A percentile compares a stretch with the other conserved stretches of the same genome.
Conservation (phyloP, 2,888 invertebrate species). For the Adelognathus sp. region DNA sequence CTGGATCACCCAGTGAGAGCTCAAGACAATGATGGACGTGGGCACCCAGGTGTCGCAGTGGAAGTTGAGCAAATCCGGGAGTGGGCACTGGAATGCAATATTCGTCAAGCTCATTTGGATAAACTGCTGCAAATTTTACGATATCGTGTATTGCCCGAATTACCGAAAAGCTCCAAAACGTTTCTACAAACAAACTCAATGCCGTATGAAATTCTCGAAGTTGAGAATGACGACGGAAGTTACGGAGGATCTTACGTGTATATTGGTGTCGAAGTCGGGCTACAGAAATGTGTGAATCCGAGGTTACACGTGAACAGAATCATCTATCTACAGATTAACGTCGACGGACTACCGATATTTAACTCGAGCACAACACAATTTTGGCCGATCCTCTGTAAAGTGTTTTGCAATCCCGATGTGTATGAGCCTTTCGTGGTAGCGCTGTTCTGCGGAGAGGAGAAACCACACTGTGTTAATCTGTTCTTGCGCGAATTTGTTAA, state of each 20-base stretch:
- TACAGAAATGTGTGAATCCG: conserved; percentile 36
- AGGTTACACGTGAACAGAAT: conserved; percentile 36
- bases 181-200: conserved; percentile 20
- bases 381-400: conserved; percentile 53
- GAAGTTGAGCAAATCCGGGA: conserved; percentile 1
- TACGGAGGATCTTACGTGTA: conserved; percentile 47
- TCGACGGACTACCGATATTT: conserved; percentile 51
- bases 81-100: conserved; percentile 10
- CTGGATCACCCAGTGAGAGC: neutral
- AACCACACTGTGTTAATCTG: neutral
- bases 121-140: conserved; percentile 1
- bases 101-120: conserved; percentile 21
- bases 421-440: conserved; percentile 41
- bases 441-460: conserved; percentile 7
- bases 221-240: neutral
- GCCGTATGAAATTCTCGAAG: conserved; percentile 20
- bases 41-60: too few relatives aligned
- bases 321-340: conserved; percentile 47
- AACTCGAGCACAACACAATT: conserved; percentile 46
- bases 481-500: conserved; percentile 39
- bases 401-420: conserved; percentile 21
- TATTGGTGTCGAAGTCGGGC: conserved; percentile 37
- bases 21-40: neutral
- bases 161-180: conserved; percentile 20
- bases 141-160: neutral